phyloP scores from a whole-genome alignment of 64 coral and sea anemone genomes.

The Hydrozoanthus tunicans region DNA sequence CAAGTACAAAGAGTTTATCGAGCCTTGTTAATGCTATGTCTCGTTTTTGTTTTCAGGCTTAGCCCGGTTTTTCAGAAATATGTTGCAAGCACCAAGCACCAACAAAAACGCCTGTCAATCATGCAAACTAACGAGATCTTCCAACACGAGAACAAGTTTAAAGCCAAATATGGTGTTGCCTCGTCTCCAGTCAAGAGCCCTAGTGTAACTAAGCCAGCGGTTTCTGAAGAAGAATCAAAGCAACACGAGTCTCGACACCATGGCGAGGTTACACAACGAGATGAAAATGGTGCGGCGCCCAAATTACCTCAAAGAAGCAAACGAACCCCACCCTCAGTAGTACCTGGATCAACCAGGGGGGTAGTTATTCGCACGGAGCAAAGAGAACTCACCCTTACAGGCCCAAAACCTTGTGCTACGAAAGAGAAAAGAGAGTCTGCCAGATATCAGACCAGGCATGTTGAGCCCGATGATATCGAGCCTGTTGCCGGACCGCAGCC shows the following conservation, averaged over 20 bases:
- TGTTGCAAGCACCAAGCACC: conserved; percentile 65
- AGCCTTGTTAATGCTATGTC: neutral
- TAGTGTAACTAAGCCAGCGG: neutral
- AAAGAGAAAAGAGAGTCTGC: conserved; percentile 34
- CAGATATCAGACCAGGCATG: neutral
- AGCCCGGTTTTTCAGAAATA: conserved; percentile 59
- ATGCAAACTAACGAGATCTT: conserved; percentile 89
- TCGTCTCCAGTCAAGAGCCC: neutral
- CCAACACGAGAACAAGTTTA: conserved; percentile 78
- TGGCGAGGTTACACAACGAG: conserved; percentile 23
- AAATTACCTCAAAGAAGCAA: conserved; percentile 49
- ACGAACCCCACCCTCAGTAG: conserved; percentile 10
- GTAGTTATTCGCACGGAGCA: conserved; percentile 33
- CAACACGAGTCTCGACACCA: neutral
- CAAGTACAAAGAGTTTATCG: too few relatives aligned
- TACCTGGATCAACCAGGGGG: conserved; percentile 21
- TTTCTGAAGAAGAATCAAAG: conserved; percentile 18
- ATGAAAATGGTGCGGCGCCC: conserved; percentile 2
- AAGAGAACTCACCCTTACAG: conserved; percentile 3
- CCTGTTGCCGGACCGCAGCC: neutral
- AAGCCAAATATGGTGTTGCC: conserved; percentile 72
- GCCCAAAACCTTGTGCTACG: neutral
- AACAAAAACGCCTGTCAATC: conserved; percentile 75
- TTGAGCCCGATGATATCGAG: neutral
- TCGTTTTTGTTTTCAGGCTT: conserved; percentile 29